Percentiles rank a stretch among this genome's conserved stretches.
These are phyloP conservation scores for Dinothrombium tinctorium DNA, from an alignment of 1,140 invertebrate species.

Conservation along the genomic window DNA sequence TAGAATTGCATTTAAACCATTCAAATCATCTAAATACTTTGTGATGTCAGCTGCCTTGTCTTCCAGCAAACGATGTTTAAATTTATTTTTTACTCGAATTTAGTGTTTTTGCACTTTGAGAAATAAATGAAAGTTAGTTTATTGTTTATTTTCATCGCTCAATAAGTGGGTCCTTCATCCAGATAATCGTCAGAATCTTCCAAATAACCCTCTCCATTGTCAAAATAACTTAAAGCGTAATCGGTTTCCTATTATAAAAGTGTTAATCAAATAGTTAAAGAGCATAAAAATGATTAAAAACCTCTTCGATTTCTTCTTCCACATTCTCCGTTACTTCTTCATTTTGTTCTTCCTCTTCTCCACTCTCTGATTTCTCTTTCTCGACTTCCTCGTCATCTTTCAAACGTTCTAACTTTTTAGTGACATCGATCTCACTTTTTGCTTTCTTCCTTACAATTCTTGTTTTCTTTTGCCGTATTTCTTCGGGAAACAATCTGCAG, in stretches of 20 bases:
- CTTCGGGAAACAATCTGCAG: constrained; percentile 12
- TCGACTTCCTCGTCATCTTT: constrained; percentile 8
- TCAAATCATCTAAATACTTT: not conserved
- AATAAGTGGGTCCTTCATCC: constrained; percentile 35
- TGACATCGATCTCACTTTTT: constrained; percentile 4
- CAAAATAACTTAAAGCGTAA: constrained; percentile 57
- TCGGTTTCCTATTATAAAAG: constrained; percentile 32
- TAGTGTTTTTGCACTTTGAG: no score
- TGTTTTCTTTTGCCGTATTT: constrained; percentile 19
- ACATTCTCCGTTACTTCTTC: constrained; percentile 29
- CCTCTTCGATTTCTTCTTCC: constrained; percentile 2
- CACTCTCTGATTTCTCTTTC: constrained; percentile 1
- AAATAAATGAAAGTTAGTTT: no score
- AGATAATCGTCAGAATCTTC: constrained; percentile 56
- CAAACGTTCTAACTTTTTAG: constrained; percentile 5
- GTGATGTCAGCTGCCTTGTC: no score
- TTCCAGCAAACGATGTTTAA: no score
- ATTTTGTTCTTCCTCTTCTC: constrained; percentile 24
- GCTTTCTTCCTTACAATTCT: constrained; percentile 15
- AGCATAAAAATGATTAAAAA: not conserved
- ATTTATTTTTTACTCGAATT: no score
- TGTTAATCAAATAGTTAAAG: not conserved
- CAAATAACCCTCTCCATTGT: constrained; percentile 60
- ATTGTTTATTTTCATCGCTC: not conserved
- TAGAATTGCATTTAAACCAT: not conserved